Conservation (phyloP, 2,113 vertebrate genomes). For the Campylomormyrus tamandua region DNA sequence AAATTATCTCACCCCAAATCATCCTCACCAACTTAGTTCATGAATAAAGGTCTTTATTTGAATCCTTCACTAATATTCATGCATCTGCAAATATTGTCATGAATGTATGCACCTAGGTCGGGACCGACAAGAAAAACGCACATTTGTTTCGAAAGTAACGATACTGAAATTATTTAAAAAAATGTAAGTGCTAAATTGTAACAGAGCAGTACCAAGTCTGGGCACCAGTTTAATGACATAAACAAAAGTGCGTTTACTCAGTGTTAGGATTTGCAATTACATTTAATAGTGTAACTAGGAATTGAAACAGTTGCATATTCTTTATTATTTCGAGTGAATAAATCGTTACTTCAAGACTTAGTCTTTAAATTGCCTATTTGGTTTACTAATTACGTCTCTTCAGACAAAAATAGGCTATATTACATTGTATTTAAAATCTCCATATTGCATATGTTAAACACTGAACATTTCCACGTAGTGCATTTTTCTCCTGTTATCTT, state of each 20-base stretch:
- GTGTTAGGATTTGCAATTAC: background rate
- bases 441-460: background rate
- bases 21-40: slow-evolving; percentile 36
- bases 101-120: background rate
- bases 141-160: background rate
- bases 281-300: background rate
- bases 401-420: background rate
- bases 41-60: slow-evolving; percentile 44
- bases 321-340: background rate
- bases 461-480: background rate
- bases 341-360: background rate
- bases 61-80: slow-evolving; percentile 3
- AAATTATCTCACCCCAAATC: slow-evolving; percentile 54
- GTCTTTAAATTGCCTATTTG: background rate
- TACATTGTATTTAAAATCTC: background rate
- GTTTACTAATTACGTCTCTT: background rate
- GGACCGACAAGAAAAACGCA: background rate
- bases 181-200: background rate
- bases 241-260: background rate
- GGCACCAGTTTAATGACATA: background rate
- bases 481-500: background rate
- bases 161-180: background rate
- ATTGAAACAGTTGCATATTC: background rate
- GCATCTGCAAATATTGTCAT: background rate
- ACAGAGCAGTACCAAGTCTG: background rate